Evolutionary conservation across 30 jellyfish, hydroid and myxozoan species (phyloP).

Genomic region (Clytia hemisphaerica): DNA sequence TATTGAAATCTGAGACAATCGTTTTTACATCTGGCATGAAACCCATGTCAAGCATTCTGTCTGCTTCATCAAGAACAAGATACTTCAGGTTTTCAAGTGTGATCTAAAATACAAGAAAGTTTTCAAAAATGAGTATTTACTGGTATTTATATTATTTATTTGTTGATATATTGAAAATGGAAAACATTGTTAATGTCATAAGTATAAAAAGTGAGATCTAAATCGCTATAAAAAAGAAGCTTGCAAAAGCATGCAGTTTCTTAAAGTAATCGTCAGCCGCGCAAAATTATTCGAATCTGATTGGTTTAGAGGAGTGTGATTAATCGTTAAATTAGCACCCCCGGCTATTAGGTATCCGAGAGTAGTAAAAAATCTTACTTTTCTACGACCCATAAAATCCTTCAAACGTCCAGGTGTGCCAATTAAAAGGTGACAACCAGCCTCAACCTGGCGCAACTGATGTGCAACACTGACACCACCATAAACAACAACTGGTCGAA

Average conservation of each 20-base stretch:
- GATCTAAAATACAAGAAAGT: conserved; percentile 34
- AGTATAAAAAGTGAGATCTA: too few relatives aligned
- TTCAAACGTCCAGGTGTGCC: conserved; percentile 93
- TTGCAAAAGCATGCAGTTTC: neutral
- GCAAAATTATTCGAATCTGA: too few relatives aligned
- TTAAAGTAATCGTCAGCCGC: neutral
- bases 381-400: conserved; percentile 64
- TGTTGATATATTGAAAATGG: too few relatives aligned
- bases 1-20: conserved; percentile 52
- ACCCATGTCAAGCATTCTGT: conserved; percentile 97
- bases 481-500: conserved; percentile 70
- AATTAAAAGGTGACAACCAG: conserved; percentile 75
- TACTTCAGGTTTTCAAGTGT: conserved; percentile 56
- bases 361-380: conserved; percentile 43
- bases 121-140: too few relatives aligned
- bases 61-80: conserved; percentile 91
- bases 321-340: neutral
- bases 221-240: neutral
- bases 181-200: too few relatives aligned
- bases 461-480: conserved; percentile 89
- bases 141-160: too few relatives aligned
- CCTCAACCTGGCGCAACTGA: conserved; percentile 58
- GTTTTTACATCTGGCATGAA: conserved; percentile 67
- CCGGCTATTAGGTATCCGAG: too few relatives aligned
- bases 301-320: too few relatives aligned